Base-by-base conservation (phyloP, 2,113 vertebrate genomes). In the Zootoca vivipara region DNA sequence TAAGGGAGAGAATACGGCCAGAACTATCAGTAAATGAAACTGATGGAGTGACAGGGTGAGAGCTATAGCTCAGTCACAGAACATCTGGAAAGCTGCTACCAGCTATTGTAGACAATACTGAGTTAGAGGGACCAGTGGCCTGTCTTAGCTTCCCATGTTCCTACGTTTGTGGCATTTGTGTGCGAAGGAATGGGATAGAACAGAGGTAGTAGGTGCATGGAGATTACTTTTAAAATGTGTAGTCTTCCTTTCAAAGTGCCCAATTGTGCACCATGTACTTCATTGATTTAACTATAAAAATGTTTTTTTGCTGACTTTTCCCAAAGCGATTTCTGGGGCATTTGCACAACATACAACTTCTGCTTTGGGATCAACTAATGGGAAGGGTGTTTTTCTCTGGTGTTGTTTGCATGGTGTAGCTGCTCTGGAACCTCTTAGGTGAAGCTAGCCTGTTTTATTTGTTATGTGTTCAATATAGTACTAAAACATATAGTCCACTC, bases 401-500 rank as follows among this genome's bases (percentile, higher is more conserved):
- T 58, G 5, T 9, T 86, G 6, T 3, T 70, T 92, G 89, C 86
- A 78, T 85, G 86, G 77, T 91, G 81, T n/a, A 56, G 82, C 86
- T 90, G 69, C 83, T 91, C 79, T 0, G 1, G 92, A 94, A 93
- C 69, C 22, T 90, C 52, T 46, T 13, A 46, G 75, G 40, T 13
- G 40, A 78, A 28, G 40, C 40, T 28, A 78, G 40, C 20, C 56
- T 81, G 64, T 58, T 12, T 62, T 16, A 78, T 46, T 78, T 78
- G 46, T 78, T 46, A 1, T 42, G 1, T 46, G 30, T 46, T 78
- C 26, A 40, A 9, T 77, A 77, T 12, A 40, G 40, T 77, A 77
- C 38, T 26, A 16, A 78, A 12, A 69, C 10, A 9, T 10, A 33
- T 62, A 62, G 9, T 62, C 52, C 33, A 80, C 7, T 6, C 58